These are phyloP conservation scores for Sesia bembeciformis DNA, from an alignment of 2,888 invertebrate genomes.

Conservation along the genomic window DNA sequence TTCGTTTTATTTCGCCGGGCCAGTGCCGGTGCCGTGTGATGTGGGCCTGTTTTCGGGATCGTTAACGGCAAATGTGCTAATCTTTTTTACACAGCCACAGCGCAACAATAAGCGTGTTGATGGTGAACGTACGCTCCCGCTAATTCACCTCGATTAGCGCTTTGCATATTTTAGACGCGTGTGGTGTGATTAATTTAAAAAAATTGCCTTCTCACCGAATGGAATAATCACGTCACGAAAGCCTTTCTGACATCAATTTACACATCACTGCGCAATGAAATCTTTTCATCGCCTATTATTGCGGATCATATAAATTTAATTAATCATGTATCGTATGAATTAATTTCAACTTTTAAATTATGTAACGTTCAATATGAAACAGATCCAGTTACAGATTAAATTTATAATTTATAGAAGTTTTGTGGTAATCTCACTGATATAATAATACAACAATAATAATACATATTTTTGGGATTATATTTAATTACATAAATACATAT, in stretches of 20 bases:
- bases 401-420: too few species aligned
- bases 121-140: constrained; percentile 36
- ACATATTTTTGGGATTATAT: too few species aligned
- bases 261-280: too few species aligned
- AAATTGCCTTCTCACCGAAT: neutral
- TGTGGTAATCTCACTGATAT: too few species aligned
- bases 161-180: constrained; percentile 22
- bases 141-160: constrained; percentile 49
- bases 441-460: too few species aligned
- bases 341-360: too few species aligned
- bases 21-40: constrained; percentile 34
- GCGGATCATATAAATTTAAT: too few species aligned
- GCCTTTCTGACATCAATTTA: neutral
- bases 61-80: constrained; percentile 69
- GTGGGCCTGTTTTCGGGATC: constrained; percentile 64
- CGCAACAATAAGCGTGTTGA: constrained; percentile 51
- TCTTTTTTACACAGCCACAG: constrained; percentile 59
- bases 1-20: constrained; percentile 58
- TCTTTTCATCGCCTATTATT: too few species aligned
- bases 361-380: too few species aligned
- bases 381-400: too few species aligned
- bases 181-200: neutral
- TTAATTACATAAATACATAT: too few species aligned
- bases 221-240: neutral
- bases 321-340: too few species aligned